Evolutionary conservation across 2,797 vertebrate species (phyloP).

Genomic region (Sebastes vulpes): DNA sequence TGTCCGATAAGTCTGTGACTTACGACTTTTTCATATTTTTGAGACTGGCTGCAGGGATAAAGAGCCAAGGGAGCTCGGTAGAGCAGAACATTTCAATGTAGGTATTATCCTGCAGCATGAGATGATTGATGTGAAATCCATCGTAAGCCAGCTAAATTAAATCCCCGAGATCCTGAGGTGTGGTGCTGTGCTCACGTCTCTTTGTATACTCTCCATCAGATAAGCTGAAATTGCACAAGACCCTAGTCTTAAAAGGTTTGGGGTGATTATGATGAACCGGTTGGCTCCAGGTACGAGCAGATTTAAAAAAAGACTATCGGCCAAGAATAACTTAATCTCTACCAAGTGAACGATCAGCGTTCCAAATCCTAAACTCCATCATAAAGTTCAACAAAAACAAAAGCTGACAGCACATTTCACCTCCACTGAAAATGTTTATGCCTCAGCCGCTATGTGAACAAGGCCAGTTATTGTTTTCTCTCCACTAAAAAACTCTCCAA

Average conservation of each 20-base stretch:
- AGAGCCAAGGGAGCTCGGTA: slow-evolving; percentile 22
- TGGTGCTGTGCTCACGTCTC: slow-evolving; percentile 14
- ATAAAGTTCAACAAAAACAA: slow-evolving; percentile 20
- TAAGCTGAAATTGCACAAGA: slow-evolving; percentile 45
- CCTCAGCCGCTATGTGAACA: slow-evolving; percentile 19
- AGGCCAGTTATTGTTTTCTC: slow-evolving; percentile 5
- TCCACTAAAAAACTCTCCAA: slow-evolving; percentile 28
- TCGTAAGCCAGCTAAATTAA: slow-evolving; percentile 50
- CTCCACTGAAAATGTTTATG: slow-evolving; percentile 43
- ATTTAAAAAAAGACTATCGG: background rate
- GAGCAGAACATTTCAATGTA: slow-evolving; percentile 50
- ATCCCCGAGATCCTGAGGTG: slow-evolving; percentile 34
- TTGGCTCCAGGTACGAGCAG: slow-evolving; percentile 7
- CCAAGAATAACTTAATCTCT: background rate
- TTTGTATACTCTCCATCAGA: slow-evolving; percentile 41
- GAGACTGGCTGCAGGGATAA: slow-evolving; percentile 24
- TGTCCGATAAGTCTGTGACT: slow-evolving; percentile 22
- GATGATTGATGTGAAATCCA: slow-evolving; percentile 66
- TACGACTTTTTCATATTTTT: background rate
- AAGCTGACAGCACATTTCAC: slow-evolving; percentile 23
- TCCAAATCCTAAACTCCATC: slow-evolving; percentile 5
- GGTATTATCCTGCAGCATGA: slow-evolving; percentile 59
- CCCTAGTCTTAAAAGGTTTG: slow-evolving; percentile 32
- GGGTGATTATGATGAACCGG: slow-evolving; percentile 14
- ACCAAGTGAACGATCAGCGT: background rate